A percentile compares a stretch with the other conserved stretches of the same genome.
phyloP scores from a whole-genome alignment of 1,140 invertebrate genomes.

The Sycophaga agraensis region DNA sequence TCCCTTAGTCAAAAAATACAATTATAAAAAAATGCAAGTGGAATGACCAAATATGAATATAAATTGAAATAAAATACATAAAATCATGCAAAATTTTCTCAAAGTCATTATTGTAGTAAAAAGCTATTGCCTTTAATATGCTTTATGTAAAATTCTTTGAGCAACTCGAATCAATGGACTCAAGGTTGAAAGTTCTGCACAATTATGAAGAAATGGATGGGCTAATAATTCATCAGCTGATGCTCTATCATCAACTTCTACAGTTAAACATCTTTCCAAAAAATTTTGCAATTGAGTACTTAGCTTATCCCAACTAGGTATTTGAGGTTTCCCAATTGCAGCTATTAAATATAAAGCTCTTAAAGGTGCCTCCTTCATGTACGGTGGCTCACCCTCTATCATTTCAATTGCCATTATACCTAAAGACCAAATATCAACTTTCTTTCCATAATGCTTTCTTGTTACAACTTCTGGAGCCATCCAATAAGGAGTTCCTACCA shows the following conservation, averaged over 20 bases:
- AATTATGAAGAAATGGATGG: constrained; percentile 86
- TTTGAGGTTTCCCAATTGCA: constrained; percentile 89
- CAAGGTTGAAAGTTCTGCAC: constrained; percentile 80
- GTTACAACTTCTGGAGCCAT: constrained; percentile 89
- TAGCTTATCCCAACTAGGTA: constrained; percentile 80
- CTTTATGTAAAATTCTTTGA: constrained; percentile 73
- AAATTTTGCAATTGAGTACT: constrained; percentile 80
- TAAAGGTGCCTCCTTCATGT: constrained; percentile 78
- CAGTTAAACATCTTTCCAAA: constrained; percentile 87
- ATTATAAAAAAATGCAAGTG: constrained; percentile 21
- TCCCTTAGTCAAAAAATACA: not conserved
- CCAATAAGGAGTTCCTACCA: constrained; percentile 89
- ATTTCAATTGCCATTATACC: constrained; percentile 99
- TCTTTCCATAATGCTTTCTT: constrained; percentile 81
- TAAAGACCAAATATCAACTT: constrained; percentile 94
- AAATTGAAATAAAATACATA: constrained; percentile 15
- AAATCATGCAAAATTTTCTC: constrained; percentile 7
- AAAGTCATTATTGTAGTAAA: not conserved
- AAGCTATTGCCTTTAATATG: constrained; percentile 30
- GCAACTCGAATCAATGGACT: constrained; percentile 91
- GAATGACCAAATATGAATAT: constrained; percentile 7
- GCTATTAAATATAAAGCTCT: constrained; percentile 95
- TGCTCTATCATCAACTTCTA: constrained; percentile 85
- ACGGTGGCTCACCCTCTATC: constrained; percentile 91
- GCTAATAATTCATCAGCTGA: constrained; percentile 81